These are phyloP conservation scores for Agelaius phoeniceus DNA, from an alignment of 2,113 vertebrate genomes.

Conservation along the genomic window DNA sequence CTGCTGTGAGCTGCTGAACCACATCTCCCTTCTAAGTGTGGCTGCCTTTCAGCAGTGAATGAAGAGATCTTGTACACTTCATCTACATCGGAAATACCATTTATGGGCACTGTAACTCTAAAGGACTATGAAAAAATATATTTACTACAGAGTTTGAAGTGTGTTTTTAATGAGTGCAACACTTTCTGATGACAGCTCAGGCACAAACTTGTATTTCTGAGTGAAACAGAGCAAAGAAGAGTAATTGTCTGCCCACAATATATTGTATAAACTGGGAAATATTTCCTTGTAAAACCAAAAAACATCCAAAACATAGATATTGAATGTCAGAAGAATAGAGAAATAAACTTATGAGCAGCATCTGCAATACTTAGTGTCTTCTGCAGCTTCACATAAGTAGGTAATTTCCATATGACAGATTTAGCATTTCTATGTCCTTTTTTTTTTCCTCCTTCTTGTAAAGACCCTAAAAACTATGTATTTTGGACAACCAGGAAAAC, in stretches of 20 bases:
- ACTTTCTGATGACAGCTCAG: not conserved
- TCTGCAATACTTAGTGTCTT: not conserved
- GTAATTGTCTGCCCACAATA: not conserved
- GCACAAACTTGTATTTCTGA: not conserved
- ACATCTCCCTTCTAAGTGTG: not conserved
- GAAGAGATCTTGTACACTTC: not conserved
- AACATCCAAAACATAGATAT: not conserved
- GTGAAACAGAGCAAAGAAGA: not conserved
- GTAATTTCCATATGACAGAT: not conserved
- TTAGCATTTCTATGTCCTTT: not conserved
- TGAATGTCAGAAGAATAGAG: fast-evolving
- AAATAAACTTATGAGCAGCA: not conserved
- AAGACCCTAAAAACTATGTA: not conserved
- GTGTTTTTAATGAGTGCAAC: not conserved
- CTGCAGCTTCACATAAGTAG: not conserved
- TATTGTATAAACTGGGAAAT: not conserved
- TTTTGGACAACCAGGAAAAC: not conserved
- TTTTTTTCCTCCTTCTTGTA: not conserved
- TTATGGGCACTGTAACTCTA: not conserved
- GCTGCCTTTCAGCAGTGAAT: not conserved
- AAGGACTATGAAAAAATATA: not conserved
- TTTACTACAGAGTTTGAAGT: not conserved
- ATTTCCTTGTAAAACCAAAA: not conserved
- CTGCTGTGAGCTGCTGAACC: not conserved
- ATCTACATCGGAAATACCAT: not conserved